These are phyloP conservation scores for Globia sparganii DNA, from an alignment of 2,888 invertebrate genomes.

Conservation along the genomic window DNA sequence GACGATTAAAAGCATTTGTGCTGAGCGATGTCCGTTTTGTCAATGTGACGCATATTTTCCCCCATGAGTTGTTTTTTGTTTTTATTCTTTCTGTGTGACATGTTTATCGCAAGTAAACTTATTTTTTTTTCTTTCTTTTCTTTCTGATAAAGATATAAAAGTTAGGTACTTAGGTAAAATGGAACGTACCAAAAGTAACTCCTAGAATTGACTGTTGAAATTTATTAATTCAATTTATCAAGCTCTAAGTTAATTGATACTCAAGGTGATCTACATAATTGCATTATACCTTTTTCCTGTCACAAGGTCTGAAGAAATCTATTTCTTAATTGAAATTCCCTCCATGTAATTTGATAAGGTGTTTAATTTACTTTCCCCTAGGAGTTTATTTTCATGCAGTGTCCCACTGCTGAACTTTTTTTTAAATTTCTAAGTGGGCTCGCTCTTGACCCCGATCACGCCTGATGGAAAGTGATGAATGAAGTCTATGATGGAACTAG, in stretches of 20 bases:
- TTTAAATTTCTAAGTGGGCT: too few species aligned
- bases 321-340: constrained; percentile 17
- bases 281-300: constrained; percentile 31
- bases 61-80: too few species aligned
- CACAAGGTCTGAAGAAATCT: constrained; percentile 3
- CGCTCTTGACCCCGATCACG: too few species aligned
- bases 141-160: background rate
- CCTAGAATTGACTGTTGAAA: constrained; percentile 16
- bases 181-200: background rate
- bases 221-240: constrained; percentile 43
- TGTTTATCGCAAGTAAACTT: background rate
- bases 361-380: background rate
- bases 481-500: too few species aligned
- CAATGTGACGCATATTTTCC: too few species aligned
- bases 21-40: too few species aligned
- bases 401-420: background rate
- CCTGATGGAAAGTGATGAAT: too few species aligned
- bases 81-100: too few species aligned
- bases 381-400: background rate
- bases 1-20: too few species aligned
- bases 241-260: constrained; percentile 44
- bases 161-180: background rate
- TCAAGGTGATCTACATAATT: constrained; percentile 53
- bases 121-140: background rate
- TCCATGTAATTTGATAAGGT: constrained; percentile 9